A percentile compares a stretch with the other conserved stretches of the same genome.
Evolutionary conservation across 2,888 invertebrate genomes (phyloP).

Genomic region (Phyto melanocephala): DNA sequence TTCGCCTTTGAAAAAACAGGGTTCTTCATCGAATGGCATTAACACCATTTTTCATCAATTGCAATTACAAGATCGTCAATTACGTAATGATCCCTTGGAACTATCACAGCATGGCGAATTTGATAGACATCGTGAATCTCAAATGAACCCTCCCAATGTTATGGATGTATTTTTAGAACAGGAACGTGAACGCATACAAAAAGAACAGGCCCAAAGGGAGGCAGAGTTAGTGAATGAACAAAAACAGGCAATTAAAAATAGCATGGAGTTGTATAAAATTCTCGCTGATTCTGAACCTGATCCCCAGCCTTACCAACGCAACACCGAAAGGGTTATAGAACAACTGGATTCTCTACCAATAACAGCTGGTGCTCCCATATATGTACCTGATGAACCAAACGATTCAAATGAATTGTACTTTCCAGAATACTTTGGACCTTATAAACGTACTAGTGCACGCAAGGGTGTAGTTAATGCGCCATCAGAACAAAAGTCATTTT

Average conservation of each 20-base stretch:
- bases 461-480: conserved; percentile 27
- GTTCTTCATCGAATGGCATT: conserved; percentile 63
- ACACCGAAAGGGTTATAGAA: conserved; percentile 56
- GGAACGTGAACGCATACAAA: conserved; percentile 71
- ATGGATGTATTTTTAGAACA: conserved; percentile 73
- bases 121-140: conserved; percentile 68
- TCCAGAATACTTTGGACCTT: conserved; percentile 71
- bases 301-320: conserved; percentile 74
- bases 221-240: conserved; percentile 70
- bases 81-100: conserved; percentile 74
- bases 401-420: conserved; percentile 73
- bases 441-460: conserved; percentile 69
- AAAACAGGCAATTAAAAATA: conserved; percentile 72
- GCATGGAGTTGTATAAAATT: conserved; percentile 75
- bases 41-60: conserved; percentile 70
- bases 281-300: conserved; percentile 76
- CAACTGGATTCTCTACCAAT: conserved; percentile 66
- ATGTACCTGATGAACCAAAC: conserved; percentile 70
- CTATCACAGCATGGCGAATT: conserved; percentile 72
- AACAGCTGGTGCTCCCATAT: conserved; percentile 62
- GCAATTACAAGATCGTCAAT: conserved; percentile 72
- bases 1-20: conserved; percentile 77
- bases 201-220: conserved; percentile 68
- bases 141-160: conserved; percentile 69
- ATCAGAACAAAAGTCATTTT: conserved; percentile 67